Evolutionary conservation across 1,140 invertebrate genomes (phyloP).

Genomic region (Megathymus violae): DNA sequence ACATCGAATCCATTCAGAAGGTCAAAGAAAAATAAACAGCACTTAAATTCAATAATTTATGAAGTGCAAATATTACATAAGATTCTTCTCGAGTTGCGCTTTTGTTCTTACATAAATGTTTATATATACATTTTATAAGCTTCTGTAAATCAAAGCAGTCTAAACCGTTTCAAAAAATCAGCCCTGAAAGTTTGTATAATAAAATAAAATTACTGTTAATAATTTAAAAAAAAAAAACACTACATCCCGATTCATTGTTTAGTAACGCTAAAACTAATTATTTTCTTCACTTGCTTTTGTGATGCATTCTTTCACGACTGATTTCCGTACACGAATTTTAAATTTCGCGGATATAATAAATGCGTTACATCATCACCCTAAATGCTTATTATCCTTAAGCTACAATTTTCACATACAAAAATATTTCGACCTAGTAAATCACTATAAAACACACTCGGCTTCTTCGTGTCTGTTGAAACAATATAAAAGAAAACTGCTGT

Average conservation of each 20-base stretch:
- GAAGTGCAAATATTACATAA: slow-evolving; percentile 77
- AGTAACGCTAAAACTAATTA: slow-evolving; percentile 15
- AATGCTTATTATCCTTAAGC: slow-evolving; percentile 70
- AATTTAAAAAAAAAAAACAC: slow-evolving; percentile 24
- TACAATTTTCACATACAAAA: slow-evolving; percentile 77
- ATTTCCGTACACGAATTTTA: slow-evolving; percentile 25
- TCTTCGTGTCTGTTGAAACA: slow-evolving; percentile 45
- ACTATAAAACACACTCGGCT: slow-evolving; percentile 72
- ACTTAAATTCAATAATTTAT: slow-evolving; percentile 78
- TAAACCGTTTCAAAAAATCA: slow-evolving; percentile 43
- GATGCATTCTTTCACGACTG: slow-evolving; percentile 22
- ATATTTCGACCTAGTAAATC: slow-evolving; percentile 75
- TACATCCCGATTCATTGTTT: slow-evolving; percentile 12
- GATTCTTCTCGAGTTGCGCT: slow-evolving; percentile 72
- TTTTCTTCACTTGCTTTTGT: slow-evolving; percentile 18
- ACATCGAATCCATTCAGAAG: no score
- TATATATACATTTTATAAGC: slow-evolving; percentile 76
- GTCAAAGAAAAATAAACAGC: slow-evolving; percentile 51
- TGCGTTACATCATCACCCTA: slow-evolving; percentile 64
- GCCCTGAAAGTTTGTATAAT: slow-evolving; percentile 25
- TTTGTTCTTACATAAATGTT: slow-evolving; percentile 77
- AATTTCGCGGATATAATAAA: slow-evolving; percentile 58
- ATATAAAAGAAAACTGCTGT: slow-evolving; percentile 26
- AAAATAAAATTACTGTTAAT: slow-evolving; percentile 23
- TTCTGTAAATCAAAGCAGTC: slow-evolving; percentile 78